Percentiles rank a stretch among this genome's conserved stretches.
phyloP scores from a whole-genome alignment of 2,888 invertebrate species.

The Macropis europaea region DNA sequence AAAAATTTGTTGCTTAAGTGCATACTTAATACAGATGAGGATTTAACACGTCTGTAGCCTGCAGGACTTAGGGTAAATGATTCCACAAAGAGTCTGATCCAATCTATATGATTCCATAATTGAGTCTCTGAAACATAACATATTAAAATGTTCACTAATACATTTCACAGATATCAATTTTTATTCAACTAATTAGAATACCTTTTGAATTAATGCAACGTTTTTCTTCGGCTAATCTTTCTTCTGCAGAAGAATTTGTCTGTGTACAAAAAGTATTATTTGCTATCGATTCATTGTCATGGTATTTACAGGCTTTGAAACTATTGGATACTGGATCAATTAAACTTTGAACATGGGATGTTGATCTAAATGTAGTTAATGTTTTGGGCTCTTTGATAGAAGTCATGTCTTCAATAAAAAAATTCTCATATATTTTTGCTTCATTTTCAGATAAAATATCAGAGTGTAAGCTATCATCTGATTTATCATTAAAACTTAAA shows the following conservation, averaged over 20 bases:
- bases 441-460: constrained; percentile 53
- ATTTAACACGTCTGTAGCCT: constrained; percentile 78
- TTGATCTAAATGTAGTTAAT: constrained; percentile 77
- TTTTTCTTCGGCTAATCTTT: constrained; percentile 2
- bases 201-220: constrained; percentile 35
- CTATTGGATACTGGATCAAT: constrained; percentile 64
- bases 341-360: constrained; percentile 76
- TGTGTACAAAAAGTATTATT: constrained; percentile 14
- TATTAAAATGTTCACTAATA: not conserved
- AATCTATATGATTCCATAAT: constrained; percentile 75
- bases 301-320: constrained; percentile 11
- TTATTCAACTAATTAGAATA: constrained; percentile 14
- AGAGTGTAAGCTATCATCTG: constrained; percentile 51
- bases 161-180: not conserved
- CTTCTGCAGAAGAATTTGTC: constrained; percentile 4
- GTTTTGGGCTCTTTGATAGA: constrained; percentile 77
- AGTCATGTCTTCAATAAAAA: constrained; percentile 78
- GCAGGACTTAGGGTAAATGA: constrained; percentile 79
- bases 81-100: constrained; percentile 79
- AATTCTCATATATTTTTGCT: constrained; percentile 66
- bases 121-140: constrained; percentile 50
- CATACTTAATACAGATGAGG: constrained; percentile 70
- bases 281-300: constrained; percentile 5
- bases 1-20: no score
- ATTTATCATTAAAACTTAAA: constrained; percentile 57